phyloP scores from a whole-genome alignment of 2,113 vertebrate genomes.

The Ptilonorhynchus violaceus region DNA sequence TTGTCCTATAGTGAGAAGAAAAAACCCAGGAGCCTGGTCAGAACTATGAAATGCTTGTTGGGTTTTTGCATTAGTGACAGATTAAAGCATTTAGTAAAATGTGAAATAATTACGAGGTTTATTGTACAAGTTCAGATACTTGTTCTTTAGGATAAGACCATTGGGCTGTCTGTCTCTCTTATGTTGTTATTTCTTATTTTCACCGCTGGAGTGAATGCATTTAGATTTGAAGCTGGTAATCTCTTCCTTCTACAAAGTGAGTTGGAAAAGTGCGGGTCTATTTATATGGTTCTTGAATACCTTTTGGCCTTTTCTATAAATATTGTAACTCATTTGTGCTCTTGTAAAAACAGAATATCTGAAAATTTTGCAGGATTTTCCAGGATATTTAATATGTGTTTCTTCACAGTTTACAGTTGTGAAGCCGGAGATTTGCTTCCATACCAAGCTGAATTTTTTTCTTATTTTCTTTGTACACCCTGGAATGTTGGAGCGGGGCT shows the following conservation, averaged over 20 bases:
- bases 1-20: slow-evolving; percentile 58
- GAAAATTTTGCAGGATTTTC: background rate
- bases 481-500: slow-evolving; percentile 20
- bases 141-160: background rate
- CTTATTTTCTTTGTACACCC: background rate
- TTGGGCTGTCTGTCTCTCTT: background rate
- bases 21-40: slow-evolving; percentile 50
- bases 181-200: background rate
- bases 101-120: slow-evolving; percentile 61
- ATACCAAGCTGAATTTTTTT: background rate
- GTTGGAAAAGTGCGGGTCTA: background rate
- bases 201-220: background rate
- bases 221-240: background rate
- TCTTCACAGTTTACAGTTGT: slow-evolving; percentile 18
- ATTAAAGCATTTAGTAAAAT: slow-evolving; percentile 58
- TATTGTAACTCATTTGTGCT: background rate
- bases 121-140: slow-evolving; percentile 49
- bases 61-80: slow-evolving; percentile 48
- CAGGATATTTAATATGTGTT: background rate
- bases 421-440: background rate
- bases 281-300: background rate
- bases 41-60: slow-evolving; percentile 53
- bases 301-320: background rate
- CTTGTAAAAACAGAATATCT: background rate
- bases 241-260: background rate